Evolutionary conservation across 2,113 vertebrate genomes (phyloP), one percentile per base, ranked within the genome.

Genomic region (Megaceryle maxima): DNA sequence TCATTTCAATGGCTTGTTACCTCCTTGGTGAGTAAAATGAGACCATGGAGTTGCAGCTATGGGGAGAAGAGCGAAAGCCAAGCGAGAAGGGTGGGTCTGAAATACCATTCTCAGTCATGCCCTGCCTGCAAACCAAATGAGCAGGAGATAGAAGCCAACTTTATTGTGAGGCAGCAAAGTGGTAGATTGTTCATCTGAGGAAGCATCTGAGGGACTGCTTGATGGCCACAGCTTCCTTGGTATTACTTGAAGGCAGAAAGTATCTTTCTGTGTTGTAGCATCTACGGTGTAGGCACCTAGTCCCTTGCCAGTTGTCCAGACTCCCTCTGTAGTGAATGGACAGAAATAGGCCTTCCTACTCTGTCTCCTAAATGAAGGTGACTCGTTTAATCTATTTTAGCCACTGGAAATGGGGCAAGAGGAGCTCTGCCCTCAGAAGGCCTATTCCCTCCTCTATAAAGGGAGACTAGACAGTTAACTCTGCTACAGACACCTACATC

Each of bases 401-500:
- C 56, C 53, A 7, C 57, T 9, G 10, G 69, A 92, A 94, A 89
- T 66, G 91, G 81, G 77, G 84, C 95, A 81, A 96, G 74, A 92
- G 74, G 74, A 87, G 39, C 74, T 91, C 53, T 97, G 94, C 74
- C 92, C 92, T 97, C 91, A 88, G 87, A 92, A 97, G 74, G 43
- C 87, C 88, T 75, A 7, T 64, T 91, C 69, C 70, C 62, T 84
- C 75, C 69, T 13, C 77, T 95, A 55, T 59, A 87, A 84, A 80
- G 81, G 53, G 62, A 95, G 43, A 83, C 73, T 81, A 84, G 87
- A 53, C 86, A 60, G 91, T 91, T 94, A 96, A 84, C 80, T 84
- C 88, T 29, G 67, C 88, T 44, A 83, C 50, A 94, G 66, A 91
- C 95, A 96, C 95, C 95, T 97, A 97, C 89, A 72, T 72, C 67